These are phyloP conservation scores for Triplophysa tibetana DNA, from an alignment of 2,113 vertebrate species.

Conservation along the genomic window DNA sequence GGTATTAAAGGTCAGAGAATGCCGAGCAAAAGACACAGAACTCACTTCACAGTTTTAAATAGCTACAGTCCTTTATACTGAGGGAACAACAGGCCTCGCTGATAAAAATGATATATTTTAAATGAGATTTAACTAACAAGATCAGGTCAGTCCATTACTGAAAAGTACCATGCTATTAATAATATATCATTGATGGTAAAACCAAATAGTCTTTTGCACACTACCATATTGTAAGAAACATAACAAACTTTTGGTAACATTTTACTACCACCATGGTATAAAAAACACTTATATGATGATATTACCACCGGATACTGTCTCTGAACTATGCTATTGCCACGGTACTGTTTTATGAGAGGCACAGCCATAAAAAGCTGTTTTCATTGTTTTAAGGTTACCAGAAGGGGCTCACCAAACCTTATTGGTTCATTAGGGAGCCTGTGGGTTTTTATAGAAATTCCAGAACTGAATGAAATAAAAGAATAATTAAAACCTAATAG, in stretches of 20 bases:
- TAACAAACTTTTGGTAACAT: background rate
- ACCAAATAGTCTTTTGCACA: background rate
- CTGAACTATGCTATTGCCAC: background rate
- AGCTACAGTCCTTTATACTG: constrained; percentile 25
- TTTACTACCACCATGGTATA: too few relatives aligned
- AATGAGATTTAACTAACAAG: background rate
- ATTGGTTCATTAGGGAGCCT: too few relatives aligned
- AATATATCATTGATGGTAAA: background rate
- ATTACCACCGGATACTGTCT: background rate
- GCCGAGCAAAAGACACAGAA: constrained; percentile 40
- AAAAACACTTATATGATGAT: background rate
- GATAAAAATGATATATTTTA: constrained; percentile 5
- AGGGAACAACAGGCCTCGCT: constrained; percentile 28
- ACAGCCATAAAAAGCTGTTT: too few relatives aligned
- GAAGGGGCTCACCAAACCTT: too few relatives aligned
- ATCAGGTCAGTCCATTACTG: too few relatives aligned
- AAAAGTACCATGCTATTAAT: background rate
- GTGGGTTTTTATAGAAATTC: too few relatives aligned
- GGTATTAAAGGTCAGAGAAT: constrained; percentile 56
- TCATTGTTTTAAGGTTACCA: too few relatives aligned
- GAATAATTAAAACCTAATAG: too few relatives aligned
- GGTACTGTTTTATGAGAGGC: background rate
- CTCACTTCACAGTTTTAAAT: constrained; percentile 36
- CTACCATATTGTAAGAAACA: background rate
- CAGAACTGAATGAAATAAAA: too few relatives aligned